A percentile compares a stretch with the other conserved stretches of the same genome.
Evolutionary conservation across 2,888 invertebrate genomes (phyloP).

Genomic region (Watsonalla cultraria): DNA sequence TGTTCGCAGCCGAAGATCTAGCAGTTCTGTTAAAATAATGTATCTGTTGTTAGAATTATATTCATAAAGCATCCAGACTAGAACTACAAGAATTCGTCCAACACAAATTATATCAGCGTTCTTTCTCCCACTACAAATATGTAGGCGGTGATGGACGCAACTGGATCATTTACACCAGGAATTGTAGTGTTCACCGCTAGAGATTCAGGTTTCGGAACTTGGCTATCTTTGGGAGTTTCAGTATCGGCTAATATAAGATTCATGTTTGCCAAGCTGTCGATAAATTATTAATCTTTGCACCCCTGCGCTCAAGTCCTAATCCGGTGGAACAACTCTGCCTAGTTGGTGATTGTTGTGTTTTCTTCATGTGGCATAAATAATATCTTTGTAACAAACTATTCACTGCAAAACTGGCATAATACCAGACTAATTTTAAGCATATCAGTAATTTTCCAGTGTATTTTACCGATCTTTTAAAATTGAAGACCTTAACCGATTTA

Average conservation of each 20-base stretch:
- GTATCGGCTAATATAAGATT: background rate
- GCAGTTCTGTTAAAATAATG: too few relatives aligned
- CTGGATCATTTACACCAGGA: background rate
- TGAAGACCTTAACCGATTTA: too few relatives aligned
- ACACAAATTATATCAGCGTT: too few relatives aligned
- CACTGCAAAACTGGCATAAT: too few relatives aligned
- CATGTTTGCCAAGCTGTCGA: background rate
- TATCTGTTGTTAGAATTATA: too few relatives aligned
- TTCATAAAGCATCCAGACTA: too few relatives aligned
- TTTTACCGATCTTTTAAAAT: too few relatives aligned
- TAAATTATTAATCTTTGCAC: background rate
- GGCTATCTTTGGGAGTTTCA: background rate
- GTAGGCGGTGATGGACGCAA: background rate
- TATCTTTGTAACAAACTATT: too few relatives aligned
- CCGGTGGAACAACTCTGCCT: background rate
- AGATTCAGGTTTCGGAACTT: background rate
- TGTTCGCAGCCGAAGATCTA: background rate
- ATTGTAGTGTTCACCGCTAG: background rate
- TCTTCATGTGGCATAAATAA: too few relatives aligned
- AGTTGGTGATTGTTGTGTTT: background rate
- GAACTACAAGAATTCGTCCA: too few relatives aligned
- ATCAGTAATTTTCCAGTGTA: too few relatives aligned
- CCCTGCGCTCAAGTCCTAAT: background rate
- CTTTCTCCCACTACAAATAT: background rate
- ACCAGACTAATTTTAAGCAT: too few relatives aligned